Evolutionary conservation across 92 coral and sea anemone genomes (phyloP).

Genomic region (Porites cylindrica): DNA sequence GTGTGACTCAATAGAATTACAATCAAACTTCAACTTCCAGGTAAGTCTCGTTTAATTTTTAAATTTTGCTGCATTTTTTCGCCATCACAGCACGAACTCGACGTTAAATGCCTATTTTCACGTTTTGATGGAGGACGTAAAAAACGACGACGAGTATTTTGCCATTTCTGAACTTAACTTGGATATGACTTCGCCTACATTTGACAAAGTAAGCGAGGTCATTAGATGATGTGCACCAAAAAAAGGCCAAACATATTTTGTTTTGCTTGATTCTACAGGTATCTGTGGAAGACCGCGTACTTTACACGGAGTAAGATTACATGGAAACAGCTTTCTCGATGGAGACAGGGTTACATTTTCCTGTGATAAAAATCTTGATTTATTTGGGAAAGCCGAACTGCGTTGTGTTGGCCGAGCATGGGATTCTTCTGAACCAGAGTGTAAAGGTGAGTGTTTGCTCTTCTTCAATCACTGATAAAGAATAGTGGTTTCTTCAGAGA

Average conservation of each 20-base stretch:
- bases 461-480: too few species aligned
- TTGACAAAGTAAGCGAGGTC: too few species aligned
- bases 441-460: slow-evolving; percentile 39
- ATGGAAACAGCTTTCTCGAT: slow-evolving; percentile 45
- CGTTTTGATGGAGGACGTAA: too few species aligned
- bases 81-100: too few species aligned
- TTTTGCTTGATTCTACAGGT: slow-evolving; percentile 10
- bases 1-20: too few species aligned
- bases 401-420: slow-evolving; percentile 33
- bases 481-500: too few species aligned
- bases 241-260: background rate
- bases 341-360: slow-evolving; percentile 49
- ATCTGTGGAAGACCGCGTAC: slow-evolving; percentile 56
- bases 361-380: slow-evolving; percentile 44
- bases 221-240: background rate
- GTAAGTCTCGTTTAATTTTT: too few species aligned
- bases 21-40: too few species aligned
- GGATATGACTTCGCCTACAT: background rate
- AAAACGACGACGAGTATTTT: too few species aligned
- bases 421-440: slow-evolving; percentile 33
- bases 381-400: slow-evolving; percentile 38
- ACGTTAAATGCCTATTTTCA: too few species aligned
- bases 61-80: background rate
- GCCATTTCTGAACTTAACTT: too few species aligned
- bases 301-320: slow-evolving; percentile 23